Percentiles rank a stretch among this genome's conserved stretches.
These are phyloP conservation scores for Acanthosoma haemorrhoidale DNA, from an alignment of 2,888 invertebrate genomes.

Conservation along the genomic window DNA sequence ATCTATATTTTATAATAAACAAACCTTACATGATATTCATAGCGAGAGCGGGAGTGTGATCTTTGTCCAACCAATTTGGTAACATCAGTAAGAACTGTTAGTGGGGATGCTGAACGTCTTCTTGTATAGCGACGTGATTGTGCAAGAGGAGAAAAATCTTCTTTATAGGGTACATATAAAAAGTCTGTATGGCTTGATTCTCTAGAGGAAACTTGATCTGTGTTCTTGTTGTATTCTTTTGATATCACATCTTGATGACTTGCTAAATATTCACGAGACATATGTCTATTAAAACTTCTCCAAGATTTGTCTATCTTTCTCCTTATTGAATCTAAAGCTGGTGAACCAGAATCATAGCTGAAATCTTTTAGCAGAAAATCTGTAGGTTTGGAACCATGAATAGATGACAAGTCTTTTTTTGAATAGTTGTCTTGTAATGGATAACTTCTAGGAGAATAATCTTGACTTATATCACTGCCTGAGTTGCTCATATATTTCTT, in stretches of 20 bases:
- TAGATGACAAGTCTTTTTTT: conserved; percentile 18
- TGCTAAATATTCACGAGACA: not conserved
- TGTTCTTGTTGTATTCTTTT: not conserved
- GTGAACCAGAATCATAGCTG: not conserved
- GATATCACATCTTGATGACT: not conserved
- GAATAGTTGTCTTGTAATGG: conserved; percentile 9
- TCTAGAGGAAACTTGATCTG: not conserved
- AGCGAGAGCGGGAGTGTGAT: not conserved
- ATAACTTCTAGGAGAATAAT: conserved; percentile 16
- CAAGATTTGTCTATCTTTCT: conserved; percentile 24
- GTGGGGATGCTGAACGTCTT: conserved; percentile 13
- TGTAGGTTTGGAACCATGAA: not conserved
- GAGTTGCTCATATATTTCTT: conserved; percentile 13
- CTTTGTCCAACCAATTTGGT: not conserved
- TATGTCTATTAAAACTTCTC: conserved; percentile 13
- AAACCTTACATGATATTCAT: conserved; percentile 13
- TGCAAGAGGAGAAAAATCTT: conserved; percentile 24
- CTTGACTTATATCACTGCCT: not conserved
- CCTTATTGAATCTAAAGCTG: conserved; percentile 19
- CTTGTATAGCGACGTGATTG: conserved; percentile 24
- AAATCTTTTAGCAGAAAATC: not conserved
- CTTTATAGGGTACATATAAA: not conserved
- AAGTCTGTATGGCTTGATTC: not conserved
- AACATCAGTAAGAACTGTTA: not conserved
- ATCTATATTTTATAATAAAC: not conserved